These are phyloP conservation scores for Cheilosia impressa DNA, from an alignment of 2,888 invertebrate genomes.

Conservation along the genomic window DNA sequence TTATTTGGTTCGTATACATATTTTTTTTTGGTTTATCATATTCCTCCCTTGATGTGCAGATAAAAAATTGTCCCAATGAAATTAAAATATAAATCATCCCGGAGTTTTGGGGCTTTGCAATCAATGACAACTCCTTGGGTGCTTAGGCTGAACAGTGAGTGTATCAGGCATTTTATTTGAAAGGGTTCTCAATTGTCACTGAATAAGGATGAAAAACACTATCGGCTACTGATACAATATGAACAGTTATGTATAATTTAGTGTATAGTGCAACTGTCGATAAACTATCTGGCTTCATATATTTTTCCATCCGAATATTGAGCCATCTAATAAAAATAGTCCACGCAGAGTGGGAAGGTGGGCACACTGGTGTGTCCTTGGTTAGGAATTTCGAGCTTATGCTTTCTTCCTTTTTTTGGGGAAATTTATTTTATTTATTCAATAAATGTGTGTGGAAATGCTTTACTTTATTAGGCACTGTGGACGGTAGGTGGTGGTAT, in stretches of 20 bases:
- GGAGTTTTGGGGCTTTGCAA: not conserved
- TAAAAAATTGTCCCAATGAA: conserved; percentile 36
- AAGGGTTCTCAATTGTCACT: conserved; percentile 43
- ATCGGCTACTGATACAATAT: conserved; percentile 34
- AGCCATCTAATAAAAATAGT: conserved; percentile 9
- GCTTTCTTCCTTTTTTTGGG: not conserved
- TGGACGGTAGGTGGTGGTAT: not conserved
- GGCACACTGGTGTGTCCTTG: not conserved
- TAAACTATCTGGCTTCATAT: conserved; percentile 30
- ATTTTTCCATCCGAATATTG: not conserved
- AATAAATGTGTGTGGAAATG: conserved; percentile 6
- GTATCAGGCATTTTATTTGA: conserved; percentile 21
- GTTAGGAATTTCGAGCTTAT: conserved; percentile 29
- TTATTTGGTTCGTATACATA: not conserved
- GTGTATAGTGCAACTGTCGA: conserved; percentile 4
- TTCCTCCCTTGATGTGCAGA: conserved; percentile 29
- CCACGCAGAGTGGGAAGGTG: not conserved
- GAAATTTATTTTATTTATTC: not conserved
- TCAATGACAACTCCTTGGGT: conserved; percentile 15
- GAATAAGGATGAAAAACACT: conserved; percentile 36
- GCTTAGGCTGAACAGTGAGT: conserved; percentile 6
- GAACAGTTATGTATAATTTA: conserved; percentile 18
- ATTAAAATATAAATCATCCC: conserved; percentile 63
- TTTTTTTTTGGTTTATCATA: conserved; percentile 14
- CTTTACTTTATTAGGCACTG: conserved; percentile 11